Base-by-base conservation (phyloP, 2,113 vertebrate species). In the Crotophaga sulcirostris region DNA sequence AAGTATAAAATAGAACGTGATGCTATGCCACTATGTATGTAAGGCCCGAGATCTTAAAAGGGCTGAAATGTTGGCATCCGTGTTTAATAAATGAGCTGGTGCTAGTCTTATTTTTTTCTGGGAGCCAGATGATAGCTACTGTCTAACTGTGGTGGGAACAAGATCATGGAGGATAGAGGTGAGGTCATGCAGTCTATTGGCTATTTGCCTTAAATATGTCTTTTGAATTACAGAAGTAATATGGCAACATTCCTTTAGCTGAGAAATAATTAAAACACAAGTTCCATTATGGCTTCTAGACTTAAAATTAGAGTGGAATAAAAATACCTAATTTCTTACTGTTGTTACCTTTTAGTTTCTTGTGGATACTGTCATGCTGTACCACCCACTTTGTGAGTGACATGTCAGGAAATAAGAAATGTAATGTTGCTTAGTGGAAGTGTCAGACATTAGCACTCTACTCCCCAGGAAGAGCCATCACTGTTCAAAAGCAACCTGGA, bases 1-100 rank as follows among this genome's bases (percentile, higher is more conserved):
- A 26, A 33, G 72, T 58, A 77, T 55, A 90, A 95, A 97, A 96
- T 97, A 95, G 95, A 90, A 68, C 2, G 14, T 97, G 94, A 90
- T 94, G 76, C 54, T 16, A 45, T 36, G 40, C 52, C 73, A 81
- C 14, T n/a, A 28, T 55, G 38, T 64, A 81, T 78, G 86, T 81
- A 75, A 49, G 60, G 56, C 56, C 25, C 1, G 36, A 86, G 56
- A 67, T 91, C 55, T 86, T 86, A 55, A 83, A 67, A 90, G 63
- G 70, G 34, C 34, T 91, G 87, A 85, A 63, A 33, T 47, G 70
- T n/a, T 93, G 78, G 59, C 75, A 74, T 69, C 87, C 51, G 69
- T 67, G 19, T 68, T 82, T 70, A 85, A 89, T 66, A 96, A 87
- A 76, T 69, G 45, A 87, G 63, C 49, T 3, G 6, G 3, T 40